Conservation (phyloP, 2,888 invertebrate species). For the Euspilapteryx auroguttella region DNA sequence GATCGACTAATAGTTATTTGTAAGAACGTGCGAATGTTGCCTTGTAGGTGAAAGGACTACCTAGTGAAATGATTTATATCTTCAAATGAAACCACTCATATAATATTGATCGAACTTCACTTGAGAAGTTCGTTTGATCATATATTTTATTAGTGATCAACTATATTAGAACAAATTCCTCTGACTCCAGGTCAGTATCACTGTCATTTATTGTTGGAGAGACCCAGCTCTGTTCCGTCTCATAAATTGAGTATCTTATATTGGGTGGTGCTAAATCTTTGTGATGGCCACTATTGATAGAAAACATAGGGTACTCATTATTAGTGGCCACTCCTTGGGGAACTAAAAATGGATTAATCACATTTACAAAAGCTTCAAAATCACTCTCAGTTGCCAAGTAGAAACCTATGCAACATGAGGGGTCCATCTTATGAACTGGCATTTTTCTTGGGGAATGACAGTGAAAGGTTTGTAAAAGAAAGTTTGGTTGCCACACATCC, state of each 20-base stretch:
- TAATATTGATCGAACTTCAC: no score
- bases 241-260: conserved; percentile 55
- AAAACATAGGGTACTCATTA: conserved; percentile 82
- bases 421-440: conserved; percentile 85
- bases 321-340: conserved; percentile 45
- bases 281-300: conserved; percentile 74
- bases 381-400: conserved; percentile 77
- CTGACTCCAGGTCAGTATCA: conserved; percentile 70
- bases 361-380: conserved; percentile 74
- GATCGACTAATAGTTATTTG: no score
- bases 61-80: no score
- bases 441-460: conserved; percentile 86
- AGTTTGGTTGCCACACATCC: conserved; percentile 79
- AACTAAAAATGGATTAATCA: conserved; percentile 62
- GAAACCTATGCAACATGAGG: conserved; percentile 90
- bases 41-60: no score
- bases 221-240: conserved; percentile 54
- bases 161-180: conserved; percentile 73
- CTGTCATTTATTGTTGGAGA: conserved; percentile 50
- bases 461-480: conserved; percentile 79
- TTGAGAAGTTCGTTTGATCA: no score
- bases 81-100: no score
- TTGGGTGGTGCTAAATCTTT: conserved; percentile 61
- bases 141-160: no score
- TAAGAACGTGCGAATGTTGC: no score